These are phyloP conservation scores for Rhingia rostrata DNA, from an alignment of 2,888 invertebrate species.

Conservation along the genomic window DNA sequence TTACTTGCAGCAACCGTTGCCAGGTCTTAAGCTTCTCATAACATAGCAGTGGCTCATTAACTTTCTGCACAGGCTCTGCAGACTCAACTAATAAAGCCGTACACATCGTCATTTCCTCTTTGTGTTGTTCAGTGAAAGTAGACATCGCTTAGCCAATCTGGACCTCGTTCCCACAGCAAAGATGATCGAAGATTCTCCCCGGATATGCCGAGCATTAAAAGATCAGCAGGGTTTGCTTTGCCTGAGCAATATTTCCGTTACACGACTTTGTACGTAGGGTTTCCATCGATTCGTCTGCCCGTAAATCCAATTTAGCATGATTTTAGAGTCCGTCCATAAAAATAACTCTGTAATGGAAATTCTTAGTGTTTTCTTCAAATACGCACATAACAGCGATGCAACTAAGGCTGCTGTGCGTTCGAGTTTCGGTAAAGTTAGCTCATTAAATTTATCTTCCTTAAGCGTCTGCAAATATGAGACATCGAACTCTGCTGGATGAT, in stretches of 20 bases:
- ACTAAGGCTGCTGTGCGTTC: slow-evolving; percentile 22
- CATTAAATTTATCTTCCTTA: slow-evolving; percentile 7
- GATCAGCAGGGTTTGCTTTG: slow-evolving; percentile 28
- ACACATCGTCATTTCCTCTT: no score
- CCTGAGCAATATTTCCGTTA: slow-evolving; percentile 16
- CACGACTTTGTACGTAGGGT: slow-evolving; percentile 28
- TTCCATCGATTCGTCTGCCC: slow-evolving; percentile 15
- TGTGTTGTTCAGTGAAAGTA: no score
- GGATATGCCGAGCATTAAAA: slow-evolving; percentile 11
- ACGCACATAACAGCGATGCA: slow-evolving; percentile 10
- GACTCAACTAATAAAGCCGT: not conserved
- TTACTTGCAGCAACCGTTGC: slow-evolving; percentile 18
- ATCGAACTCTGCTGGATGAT: not conserved
- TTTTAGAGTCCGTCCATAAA: slow-evolving; percentile 23
- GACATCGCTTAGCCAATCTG: slow-evolving; percentile 11
- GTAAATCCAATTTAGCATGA: slow-evolving; percentile 15
- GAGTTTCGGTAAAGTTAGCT: slow-evolving; percentile 1
- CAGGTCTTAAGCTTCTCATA: slow-evolving; percentile 1
- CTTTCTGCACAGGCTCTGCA: not conserved
- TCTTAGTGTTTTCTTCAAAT: not conserved
- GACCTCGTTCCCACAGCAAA: slow-evolving; percentile 9
- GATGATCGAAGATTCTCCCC: slow-evolving; percentile 10
- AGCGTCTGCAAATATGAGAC: slow-evolving; percentile 38
- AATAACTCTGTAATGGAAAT: not conserved
- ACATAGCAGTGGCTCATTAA: slow-evolving; percentile 1